Conservation (phyloP, 1,140 invertebrate species). For the Trissolcus basalis region DNA sequence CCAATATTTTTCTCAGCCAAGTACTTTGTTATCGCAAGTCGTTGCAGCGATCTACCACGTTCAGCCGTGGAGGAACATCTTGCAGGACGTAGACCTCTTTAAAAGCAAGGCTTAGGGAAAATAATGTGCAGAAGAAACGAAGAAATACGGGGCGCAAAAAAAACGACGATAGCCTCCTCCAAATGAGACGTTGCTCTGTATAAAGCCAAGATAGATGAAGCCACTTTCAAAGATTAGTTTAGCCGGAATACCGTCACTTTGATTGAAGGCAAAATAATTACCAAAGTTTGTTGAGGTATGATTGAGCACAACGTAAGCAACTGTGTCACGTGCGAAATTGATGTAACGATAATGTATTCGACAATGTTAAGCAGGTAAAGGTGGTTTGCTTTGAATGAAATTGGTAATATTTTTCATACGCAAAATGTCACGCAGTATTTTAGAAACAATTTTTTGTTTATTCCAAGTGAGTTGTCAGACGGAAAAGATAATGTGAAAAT, state of each 20-base stretch:
- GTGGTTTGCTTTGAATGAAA: too few species aligned
- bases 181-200: constrained; percentile 51
- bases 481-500: too few species aligned
- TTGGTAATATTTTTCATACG: too few species aligned
- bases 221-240: constrained; percentile 27
- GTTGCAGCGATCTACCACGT: constrained; percentile 52
- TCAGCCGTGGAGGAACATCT: constrained; percentile 48
- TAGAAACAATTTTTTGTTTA: too few species aligned
- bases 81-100: constrained; percentile 51
- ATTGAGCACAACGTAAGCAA: constrained; percentile 15
- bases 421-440: too few species aligned
- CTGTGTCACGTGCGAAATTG: constrained; percentile 9
- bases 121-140: constrained; percentile 51
- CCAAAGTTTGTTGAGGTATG: constrained; percentile 25
- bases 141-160: constrained; percentile 28
- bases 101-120: constrained; percentile 47
- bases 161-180: constrained; percentile 14
- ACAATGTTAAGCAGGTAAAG: too few species aligned
- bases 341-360: constrained; percentile 13
- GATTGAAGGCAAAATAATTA: constrained; percentile 50
- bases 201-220: constrained; percentile 44
- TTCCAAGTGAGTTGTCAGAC: too few species aligned
- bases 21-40: constrained; percentile 55
- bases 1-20: constrained; percentile 50
- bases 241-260: constrained; percentile 36